phyloP scores from a whole-genome alignment of 2,113 vertebrate species.

The Neotragus moschatus region DNA sequence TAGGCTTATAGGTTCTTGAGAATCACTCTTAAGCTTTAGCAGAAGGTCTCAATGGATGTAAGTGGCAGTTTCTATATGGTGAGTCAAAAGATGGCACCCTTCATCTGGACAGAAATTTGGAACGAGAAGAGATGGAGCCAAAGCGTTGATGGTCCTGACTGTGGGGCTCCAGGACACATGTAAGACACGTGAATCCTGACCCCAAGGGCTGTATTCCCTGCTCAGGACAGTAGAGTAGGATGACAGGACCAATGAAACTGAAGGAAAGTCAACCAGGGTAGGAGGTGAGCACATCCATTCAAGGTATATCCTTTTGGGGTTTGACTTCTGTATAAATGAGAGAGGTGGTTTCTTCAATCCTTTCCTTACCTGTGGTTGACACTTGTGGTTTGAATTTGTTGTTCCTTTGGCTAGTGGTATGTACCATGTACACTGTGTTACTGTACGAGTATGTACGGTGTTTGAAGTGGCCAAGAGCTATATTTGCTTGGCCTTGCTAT shows the following conservation, averaged over 20 bases:
- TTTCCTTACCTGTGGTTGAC: background rate
- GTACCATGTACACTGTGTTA: background rate
- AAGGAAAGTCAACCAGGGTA: background rate
- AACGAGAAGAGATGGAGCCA: background rate
- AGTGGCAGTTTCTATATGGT: background rate
- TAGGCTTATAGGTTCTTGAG: background rate
- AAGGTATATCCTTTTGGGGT: background rate
- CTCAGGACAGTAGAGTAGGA: background rate
- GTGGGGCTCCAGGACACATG: background rate
- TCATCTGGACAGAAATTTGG: background rate
- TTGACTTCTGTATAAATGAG: background rate
- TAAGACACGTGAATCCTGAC: background rate
- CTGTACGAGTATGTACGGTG: background rate
- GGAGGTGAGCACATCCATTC: background rate
- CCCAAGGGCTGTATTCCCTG: background rate
- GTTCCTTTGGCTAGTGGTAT: background rate
- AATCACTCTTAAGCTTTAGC: background rate
- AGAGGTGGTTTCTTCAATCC: background rate
- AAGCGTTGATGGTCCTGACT: background rate
- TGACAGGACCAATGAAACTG: background rate
- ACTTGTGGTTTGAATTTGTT: background rate
- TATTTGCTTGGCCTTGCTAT: background rate
- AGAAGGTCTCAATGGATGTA: background rate
- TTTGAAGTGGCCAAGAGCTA: background rate
- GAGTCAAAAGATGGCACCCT: background rate